These are phyloP conservation scores for Aphelenchoides besseyi DNA, from an alignment of 1,140 invertebrate species.

Conservation along the genomic window DNA sequence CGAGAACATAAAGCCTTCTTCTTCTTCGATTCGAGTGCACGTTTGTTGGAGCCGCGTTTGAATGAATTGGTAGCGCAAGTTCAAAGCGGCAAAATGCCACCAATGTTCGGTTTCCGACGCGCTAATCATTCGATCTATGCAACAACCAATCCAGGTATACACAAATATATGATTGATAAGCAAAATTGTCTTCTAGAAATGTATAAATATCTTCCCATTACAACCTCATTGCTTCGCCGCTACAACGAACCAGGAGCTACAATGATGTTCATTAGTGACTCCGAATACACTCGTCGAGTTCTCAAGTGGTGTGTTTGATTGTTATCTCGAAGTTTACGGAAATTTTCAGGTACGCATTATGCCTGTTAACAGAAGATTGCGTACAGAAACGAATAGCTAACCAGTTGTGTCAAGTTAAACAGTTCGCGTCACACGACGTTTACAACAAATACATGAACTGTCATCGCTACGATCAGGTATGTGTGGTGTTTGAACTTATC, in stretches of 20 bases:
- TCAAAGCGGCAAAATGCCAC: neutral
- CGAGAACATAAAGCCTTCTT: constrained; percentile 9
- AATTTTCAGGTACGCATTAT: neutral
- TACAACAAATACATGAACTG: neutral
- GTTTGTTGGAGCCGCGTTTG: neutral
- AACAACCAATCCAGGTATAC: constrained; percentile 9
- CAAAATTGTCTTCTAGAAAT: neutral
- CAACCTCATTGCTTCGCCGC: neutral
- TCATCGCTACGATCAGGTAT: constrained; percentile 14
- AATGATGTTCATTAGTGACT: neutral
- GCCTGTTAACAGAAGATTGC: neutral
- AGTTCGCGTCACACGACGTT: neutral
- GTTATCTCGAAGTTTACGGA: neutral
- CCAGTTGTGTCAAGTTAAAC: neutral
- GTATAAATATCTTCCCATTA: neutral
- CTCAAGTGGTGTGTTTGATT: neutral
- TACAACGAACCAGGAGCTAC: neutral
- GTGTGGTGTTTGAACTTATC: too few species aligned
- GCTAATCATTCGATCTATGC: neutral
- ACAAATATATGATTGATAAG: neutral
- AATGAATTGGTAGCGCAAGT: neutral
- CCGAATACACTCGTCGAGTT: neutral
- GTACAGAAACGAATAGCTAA: neutral
- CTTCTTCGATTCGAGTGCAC: constrained; percentile 11
- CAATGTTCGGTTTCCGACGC: neutral